Conservation (phyloP, 2,797 vertebrate genomes). For the Spea hammondii region DNA sequence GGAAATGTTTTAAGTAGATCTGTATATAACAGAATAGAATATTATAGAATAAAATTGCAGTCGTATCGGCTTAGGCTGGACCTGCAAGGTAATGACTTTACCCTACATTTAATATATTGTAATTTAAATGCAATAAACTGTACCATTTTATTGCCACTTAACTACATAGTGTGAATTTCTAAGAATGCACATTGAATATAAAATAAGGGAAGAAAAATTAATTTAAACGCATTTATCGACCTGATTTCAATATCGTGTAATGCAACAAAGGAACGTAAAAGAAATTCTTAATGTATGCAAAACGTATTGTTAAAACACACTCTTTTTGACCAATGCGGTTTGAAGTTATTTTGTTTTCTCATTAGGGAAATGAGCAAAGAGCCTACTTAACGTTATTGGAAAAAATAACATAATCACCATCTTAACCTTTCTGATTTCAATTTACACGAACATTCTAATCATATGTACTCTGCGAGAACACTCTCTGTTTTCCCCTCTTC, state of each 20-base stretch:
- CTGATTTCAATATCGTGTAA: constrained; percentile 7
- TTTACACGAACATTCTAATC: background rate
- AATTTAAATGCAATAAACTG: constrained; percentile 35
- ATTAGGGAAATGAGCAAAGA: background rate
- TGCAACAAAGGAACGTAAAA: background rate
- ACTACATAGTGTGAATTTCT: constrained; percentile 8
- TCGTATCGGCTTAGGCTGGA: no score
- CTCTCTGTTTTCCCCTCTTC: background rate
- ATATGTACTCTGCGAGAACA: background rate
- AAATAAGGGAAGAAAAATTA: constrained; percentile 16
- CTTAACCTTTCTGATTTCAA: background rate
- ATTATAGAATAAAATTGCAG: no score
- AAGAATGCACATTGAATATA: constrained; percentile 10
- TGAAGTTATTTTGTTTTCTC: constrained; percentile 4
- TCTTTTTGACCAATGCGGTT: background rate
- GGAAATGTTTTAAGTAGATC: no score
- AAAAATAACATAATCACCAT: constrained; percentile 10
- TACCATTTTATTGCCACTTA: constrained; percentile 16
- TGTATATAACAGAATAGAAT: no score
- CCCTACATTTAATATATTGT: constrained; percentile 1
- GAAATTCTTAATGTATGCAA: background rate
- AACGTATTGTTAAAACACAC: background rate
- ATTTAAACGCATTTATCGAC: constrained; percentile 18
- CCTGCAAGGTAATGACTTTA: constrained; percentile 3
- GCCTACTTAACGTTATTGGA: background rate